These are phyloP conservation scores for Planococcus citri DNA, from an alignment of 1,140 invertebrate genomes.

Conservation along the genomic window DNA sequence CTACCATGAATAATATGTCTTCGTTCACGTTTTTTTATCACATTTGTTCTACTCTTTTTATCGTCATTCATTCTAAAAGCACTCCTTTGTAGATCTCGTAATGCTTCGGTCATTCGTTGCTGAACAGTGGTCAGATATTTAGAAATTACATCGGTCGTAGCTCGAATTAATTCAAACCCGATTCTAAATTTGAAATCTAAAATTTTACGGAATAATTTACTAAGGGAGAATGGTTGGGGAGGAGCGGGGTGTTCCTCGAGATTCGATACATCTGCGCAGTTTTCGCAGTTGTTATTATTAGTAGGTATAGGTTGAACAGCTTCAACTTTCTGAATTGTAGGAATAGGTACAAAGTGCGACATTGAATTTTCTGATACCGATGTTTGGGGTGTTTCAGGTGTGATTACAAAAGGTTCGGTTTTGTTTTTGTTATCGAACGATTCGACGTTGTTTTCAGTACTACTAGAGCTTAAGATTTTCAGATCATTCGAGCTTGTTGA, in stretches of 20 bases:
- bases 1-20: background rate
- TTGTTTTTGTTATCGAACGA: background rate
- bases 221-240: background rate
- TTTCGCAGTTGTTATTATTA: background rate
- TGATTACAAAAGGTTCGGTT: background rate
- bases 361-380: background rate
- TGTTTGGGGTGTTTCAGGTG: background rate
- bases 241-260: background rate
- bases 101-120: conserved; percentile 9
- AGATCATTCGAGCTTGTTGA: background rate
- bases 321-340: background rate
- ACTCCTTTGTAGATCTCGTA: background rate
- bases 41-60: background rate
- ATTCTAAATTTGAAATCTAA: conserved; percentile 16
- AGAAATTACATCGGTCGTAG: background rate
- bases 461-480: background rate
- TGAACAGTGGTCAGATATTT: background rate
- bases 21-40: conserved; percentile 3
- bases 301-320: background rate
- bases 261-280: background rate
- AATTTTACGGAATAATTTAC: background rate
- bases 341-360: too few relatives aligned
- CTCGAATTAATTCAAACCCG: background rate
- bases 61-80: background rate
- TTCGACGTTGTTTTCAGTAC: background rate